Conservation (phyloP, 2,888 invertebrate genomes). For the Drosophila histrio region DNA sequence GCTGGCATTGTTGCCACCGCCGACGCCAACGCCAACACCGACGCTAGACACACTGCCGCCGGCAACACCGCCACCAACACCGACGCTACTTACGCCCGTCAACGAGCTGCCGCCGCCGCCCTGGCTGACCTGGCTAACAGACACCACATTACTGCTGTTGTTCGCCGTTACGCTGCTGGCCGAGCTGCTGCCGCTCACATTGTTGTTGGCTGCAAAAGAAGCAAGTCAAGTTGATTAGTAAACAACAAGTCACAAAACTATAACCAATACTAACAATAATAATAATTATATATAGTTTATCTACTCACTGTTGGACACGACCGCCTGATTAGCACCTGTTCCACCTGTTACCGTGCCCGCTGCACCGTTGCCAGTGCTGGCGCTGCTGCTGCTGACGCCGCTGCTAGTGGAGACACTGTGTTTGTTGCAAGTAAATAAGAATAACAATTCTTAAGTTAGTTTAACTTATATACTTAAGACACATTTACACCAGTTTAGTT, state of each 20-base stretch:
- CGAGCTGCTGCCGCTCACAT: slow-evolving; percentile 72
- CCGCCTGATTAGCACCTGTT: slow-evolving; percentile 70
- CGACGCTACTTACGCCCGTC: slow-evolving; percentile 67
- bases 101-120: slow-evolving; percentile 50
- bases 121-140: slow-evolving; percentile 45
- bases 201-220: slow-evolving; percentile 66
- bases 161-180: slow-evolving; percentile 64
- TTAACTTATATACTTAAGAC: too few relatives aligned
- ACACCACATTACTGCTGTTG: slow-evolving; percentile 60
- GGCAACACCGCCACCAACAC: slow-evolving; percentile 57
- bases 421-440: slow-evolving; percentile 32
- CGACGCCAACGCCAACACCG: slow-evolving; percentile 53
- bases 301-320: slow-evolving; percentile 81
- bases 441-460: background rate
- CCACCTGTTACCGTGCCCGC: slow-evolving; percentile 79
- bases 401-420: slow-evolving; percentile 83
- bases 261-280: too few relatives aligned
- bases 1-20: slow-evolving; percentile 66
- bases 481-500: background rate
- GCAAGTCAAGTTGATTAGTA: background rate
- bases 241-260: too few relatives aligned
- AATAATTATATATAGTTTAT: too few relatives aligned
- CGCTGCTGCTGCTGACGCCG: slow-evolving; percentile 81
- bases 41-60: slow-evolving; percentile 58
- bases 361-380: slow-evolving; percentile 72